Evolutionary conservation across 1,140 invertebrate species (phyloP).

Genomic region (Drosophila baimaii): DNA sequence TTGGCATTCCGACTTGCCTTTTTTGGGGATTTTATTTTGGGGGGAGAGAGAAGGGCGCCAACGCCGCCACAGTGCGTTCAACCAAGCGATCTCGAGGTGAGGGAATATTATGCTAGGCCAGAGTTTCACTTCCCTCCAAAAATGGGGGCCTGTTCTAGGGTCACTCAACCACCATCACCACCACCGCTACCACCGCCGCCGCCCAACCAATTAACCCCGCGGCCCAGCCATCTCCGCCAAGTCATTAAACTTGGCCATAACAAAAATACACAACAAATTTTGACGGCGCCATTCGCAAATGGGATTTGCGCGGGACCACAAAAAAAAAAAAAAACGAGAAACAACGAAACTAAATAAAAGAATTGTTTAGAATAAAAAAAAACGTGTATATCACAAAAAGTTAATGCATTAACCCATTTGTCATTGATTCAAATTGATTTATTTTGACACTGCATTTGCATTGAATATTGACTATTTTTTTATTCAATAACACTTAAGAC

Average conservation of each 20-base stretch:
- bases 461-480: constrained; percentile 8
- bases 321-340: background rate
- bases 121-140: constrained; percentile 16
- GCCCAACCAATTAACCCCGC: background rate
- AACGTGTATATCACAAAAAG: background rate
- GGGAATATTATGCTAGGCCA: background rate
- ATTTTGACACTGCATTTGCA: constrained; percentile 32
- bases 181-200: background rate
- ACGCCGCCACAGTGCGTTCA: background rate
- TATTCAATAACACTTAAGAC: constrained; percentile 13
- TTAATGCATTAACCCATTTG: constrained; percentile 18
- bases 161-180: constrained; percentile 16
- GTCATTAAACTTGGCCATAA: constrained; percentile 38
- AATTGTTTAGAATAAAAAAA: background rate
- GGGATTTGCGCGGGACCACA: constrained; percentile 11
- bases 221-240: background rate
- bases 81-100: constrained; percentile 38
- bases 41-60: too few species aligned
- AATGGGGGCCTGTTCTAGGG: constrained; percentile 16
- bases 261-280: constrained; percentile 10
- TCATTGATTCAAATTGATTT: constrained; percentile 29
- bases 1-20: constrained; percentile 41
- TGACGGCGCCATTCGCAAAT: constrained; percentile 24
- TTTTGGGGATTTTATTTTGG: constrained; percentile 1
- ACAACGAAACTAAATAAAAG: background rate